Conservation (phyloP, 64 coral and sea anemone genomes). For the Acropora yongei region DNA sequence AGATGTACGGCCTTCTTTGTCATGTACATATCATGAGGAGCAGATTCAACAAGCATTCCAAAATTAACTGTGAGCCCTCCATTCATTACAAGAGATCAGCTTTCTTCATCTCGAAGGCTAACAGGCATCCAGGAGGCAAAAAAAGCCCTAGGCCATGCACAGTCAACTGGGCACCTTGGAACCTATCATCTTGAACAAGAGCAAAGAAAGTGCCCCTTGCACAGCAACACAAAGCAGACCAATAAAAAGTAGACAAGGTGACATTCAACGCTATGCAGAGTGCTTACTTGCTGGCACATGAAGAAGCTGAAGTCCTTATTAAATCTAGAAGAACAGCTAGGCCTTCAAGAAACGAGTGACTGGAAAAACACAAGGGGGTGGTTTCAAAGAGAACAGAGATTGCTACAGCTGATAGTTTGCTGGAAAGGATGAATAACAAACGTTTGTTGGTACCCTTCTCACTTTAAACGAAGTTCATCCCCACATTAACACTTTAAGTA, state of each 20-base stretch:
- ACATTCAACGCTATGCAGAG: conserved; percentile 27
- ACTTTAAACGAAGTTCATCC: no score
- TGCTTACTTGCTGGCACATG: conserved; percentile 28
- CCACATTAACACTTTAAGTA: no score
- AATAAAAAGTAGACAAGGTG: conserved; percentile 29
- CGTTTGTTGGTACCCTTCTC: no score
- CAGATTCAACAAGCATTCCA: conserved; percentile 62
- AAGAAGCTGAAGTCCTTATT: conserved; percentile 44
- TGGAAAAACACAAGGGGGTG: conserved; percentile 24
- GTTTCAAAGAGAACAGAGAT: conserved; percentile 28
- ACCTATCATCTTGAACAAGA: conserved; percentile 46
- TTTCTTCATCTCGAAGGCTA: conserved; percentile 52
- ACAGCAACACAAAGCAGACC: conserved; percentile 14
- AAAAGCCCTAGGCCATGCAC: conserved; percentile 52
- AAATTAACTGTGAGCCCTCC: conserved; percentile 65
- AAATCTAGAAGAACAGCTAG: conserved; percentile 22
- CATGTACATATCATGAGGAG: conserved; percentile 56
- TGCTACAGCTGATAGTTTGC: background rate
- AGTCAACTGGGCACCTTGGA: conserved; percentile 42
- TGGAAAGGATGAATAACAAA: no score
- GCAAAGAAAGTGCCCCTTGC: conserved; percentile 37
- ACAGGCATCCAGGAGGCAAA: conserved; percentile 26
- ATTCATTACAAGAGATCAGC: conserved; percentile 65
- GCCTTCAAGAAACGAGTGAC: conserved; percentile 14
- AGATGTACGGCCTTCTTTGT: conserved; percentile 65